Evolutionary conservation across 2,888 invertebrate genomes (phyloP).

Genomic region (Boloria selene): DNA sequence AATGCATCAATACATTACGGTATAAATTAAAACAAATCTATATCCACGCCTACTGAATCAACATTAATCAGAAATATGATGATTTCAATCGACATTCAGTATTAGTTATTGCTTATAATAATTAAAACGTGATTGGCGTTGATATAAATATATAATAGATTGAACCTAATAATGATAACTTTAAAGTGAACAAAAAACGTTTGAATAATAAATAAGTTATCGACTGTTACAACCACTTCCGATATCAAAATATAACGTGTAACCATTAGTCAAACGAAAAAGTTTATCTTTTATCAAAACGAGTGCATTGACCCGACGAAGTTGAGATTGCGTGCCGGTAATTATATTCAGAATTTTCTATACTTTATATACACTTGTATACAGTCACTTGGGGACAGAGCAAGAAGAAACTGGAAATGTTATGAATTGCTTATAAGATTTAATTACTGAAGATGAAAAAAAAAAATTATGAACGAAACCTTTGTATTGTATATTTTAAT

Average conservation of each 20-base stretch:
- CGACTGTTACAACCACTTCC: constrained; percentile 32
- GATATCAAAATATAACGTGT: constrained; percentile 38
- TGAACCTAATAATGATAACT: not conserved
- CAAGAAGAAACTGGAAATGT: constrained; percentile 20
- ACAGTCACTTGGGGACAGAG: constrained; percentile 26
- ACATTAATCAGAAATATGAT: constrained; percentile 17
- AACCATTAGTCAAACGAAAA: constrained; percentile 45
- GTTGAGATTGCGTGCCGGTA: constrained; percentile 38
- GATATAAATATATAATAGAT: not conserved
- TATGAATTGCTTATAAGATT: not conserved
- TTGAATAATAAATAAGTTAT: constrained; percentile 12
- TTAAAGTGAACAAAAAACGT: not conserved
- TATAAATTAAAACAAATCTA: constrained; percentile 19
- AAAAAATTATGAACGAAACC: not conserved
- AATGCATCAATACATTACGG: constrained; percentile 1
- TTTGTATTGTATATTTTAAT: not conserved
- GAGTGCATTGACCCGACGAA: constrained; percentile 44
- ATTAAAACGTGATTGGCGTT: constrained; percentile 14
- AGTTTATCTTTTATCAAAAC: constrained; percentile 45
- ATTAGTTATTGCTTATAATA: constrained; percentile 17
- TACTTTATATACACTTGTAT: constrained; percentile 26
- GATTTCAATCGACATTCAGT: constrained; percentile 6
- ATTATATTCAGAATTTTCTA: constrained; percentile 37
- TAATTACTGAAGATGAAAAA: not conserved
- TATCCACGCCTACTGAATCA: constrained; percentile 12